phyloP scores from a whole-genome alignment of 2,113 vertebrate genomes.

The Tautogolabrus adspersus region DNA sequence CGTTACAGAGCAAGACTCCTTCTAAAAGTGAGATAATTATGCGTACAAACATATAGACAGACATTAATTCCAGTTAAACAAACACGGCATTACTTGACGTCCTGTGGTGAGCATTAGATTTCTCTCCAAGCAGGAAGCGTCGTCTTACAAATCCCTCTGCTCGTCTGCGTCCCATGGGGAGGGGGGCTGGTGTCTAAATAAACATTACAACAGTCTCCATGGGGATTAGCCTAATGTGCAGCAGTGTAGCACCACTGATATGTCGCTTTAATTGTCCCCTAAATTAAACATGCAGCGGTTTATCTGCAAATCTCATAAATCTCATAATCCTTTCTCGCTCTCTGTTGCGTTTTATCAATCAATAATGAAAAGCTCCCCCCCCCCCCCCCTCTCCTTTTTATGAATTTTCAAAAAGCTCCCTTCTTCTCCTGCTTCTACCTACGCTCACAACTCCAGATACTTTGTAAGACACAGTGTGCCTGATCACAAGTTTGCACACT shows the following conservation, averaged over 20 bases:
- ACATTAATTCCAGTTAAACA: slow-evolving; percentile 28
- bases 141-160: slow-evolving; percentile 60
- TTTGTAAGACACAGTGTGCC: slow-evolving; percentile 51
- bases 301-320: slow-evolving; percentile 70
- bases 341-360: slow-evolving; percentile 63
- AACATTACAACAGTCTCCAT: slow-evolving; percentile 69
- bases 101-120: slow-evolving; percentile 44
- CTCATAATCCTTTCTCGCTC: slow-evolving; percentile 63
- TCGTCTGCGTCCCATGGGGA: slow-evolving; percentile 18
- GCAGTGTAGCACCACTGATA: slow-evolving; percentile 52
- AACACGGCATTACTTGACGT: slow-evolving; percentile 22
- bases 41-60: slow-evolving; percentile 1
- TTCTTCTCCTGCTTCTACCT: slow-evolving; percentile 13
- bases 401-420: slow-evolving; percentile 16
- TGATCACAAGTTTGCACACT: slow-evolving; percentile 60
- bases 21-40: slow-evolving; percentile 30
- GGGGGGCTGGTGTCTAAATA: slow-evolving; percentile 44
- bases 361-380: slow-evolving; percentile 27
- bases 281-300: slow-evolving; percentile 70
- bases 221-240: slow-evolving; percentile 70
- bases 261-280: slow-evolving; percentile 67
- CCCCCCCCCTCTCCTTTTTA: slow-evolving; percentile 1
- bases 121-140: slow-evolving; percentile 33
- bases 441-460: slow-evolving; percentile 5
- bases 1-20: neutral